Evolutionary conservation across 2,888 invertebrate species (phyloP).

Genomic region (Tipula confusa): DNA sequence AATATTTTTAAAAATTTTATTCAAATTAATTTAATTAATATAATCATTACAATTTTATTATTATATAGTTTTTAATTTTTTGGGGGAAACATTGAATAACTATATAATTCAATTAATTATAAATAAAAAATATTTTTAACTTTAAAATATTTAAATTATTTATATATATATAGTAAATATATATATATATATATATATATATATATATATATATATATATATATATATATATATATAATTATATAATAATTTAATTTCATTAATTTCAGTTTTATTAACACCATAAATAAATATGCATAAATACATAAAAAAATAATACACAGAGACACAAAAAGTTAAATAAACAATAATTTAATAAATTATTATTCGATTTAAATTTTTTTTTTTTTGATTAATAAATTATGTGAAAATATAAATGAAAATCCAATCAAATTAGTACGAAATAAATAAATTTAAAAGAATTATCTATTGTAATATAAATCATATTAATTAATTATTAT

Average conservation of each 20-base stretch:
- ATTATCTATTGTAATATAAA: slow-evolving; percentile 9
- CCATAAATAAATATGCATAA: slow-evolving; percentile 4
- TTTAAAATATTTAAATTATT: slow-evolving; percentile 7
- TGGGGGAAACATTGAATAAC: not conserved
- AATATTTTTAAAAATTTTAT: not conserved
- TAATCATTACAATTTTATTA: not conserved
- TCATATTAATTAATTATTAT: slow-evolving; percentile 5
- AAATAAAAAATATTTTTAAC: slow-evolving; percentile 12
- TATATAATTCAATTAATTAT: not conserved
- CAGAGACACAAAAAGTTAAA: not conserved
- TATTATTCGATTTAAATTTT: slow-evolving; percentile 9
- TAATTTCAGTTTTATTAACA: slow-evolving; percentile 9
- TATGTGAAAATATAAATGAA: not conserved
- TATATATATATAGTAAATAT: no score
- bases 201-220: no score
- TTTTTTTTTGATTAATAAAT: no score
- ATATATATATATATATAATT: not conserved
- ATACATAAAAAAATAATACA: not conserved
- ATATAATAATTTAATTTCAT: no score
- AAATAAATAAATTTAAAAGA: slow-evolving; percentile 13
- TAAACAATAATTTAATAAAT: not conserved
- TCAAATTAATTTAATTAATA: slow-evolving; percentile 20
- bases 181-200: no score
- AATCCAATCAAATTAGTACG: not conserved
- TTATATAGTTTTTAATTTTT: no score